Conservation (phyloP, 2,797 vertebrate species). For the Neosilurus hyrtlii region DNA sequence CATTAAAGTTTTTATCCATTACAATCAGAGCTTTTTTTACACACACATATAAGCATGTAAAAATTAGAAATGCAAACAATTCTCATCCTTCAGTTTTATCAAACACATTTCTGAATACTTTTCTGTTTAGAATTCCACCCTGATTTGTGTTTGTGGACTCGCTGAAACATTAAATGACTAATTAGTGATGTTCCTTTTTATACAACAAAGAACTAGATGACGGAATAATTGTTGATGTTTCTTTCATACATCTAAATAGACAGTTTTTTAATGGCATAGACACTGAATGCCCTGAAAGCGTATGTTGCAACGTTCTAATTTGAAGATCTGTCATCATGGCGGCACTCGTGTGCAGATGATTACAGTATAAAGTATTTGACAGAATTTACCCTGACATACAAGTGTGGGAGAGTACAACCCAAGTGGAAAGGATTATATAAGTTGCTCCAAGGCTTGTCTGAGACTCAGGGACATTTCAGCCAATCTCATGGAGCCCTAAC, state of each 20-base stretch:
- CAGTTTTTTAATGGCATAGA: background rate
- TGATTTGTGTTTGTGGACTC: background rate
- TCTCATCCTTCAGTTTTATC: background rate
- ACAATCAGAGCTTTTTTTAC: background rate
- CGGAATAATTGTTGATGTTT: background rate
- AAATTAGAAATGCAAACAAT: background rate
- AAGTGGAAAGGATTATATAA: background rate
- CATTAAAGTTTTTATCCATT: background rate
- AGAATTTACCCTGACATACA: background rate
- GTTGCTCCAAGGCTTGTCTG: background rate
- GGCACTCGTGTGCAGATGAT: background rate
- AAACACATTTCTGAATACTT: background rate
- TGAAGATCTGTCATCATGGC: slow-evolving; percentile 3
- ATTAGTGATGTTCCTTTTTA: background rate
- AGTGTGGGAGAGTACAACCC: background rate
- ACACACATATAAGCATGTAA: background rate
- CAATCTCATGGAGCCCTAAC: background rate
- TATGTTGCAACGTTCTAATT: background rate
- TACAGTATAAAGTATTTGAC: background rate
- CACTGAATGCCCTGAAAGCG: slow-evolving; percentile 5
- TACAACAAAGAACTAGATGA: slow-evolving; percentile 1
- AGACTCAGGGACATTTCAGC: background rate
- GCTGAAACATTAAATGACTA: background rate
- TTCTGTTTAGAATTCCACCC: background rate
- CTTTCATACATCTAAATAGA: background rate